Percentiles rank a stretch among this genome's conserved stretches.
phyloP scores from a whole-genome alignment of 37 sponge, comb jelly and placozoan genomes.

The Bolinopsis microptera region DNA sequence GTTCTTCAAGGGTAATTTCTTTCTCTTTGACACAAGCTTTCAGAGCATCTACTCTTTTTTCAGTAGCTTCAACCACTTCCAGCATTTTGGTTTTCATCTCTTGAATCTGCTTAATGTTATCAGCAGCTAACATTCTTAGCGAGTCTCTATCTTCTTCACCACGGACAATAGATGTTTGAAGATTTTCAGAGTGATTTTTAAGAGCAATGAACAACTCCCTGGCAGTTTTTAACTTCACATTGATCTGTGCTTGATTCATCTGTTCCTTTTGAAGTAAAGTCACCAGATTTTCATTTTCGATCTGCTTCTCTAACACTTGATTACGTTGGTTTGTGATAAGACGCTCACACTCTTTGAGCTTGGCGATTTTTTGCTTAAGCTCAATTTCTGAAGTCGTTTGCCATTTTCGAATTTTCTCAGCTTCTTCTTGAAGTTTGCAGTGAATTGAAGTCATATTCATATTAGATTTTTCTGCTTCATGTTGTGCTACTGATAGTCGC shows the following conservation, averaged over 20 bases:
- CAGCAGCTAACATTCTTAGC: constrained; percentile 66
- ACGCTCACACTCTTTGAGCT: constrained; percentile 40
- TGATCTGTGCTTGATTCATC: constrained; percentile 66
- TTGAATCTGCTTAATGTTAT: constrained; percentile 48
- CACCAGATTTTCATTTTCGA: constrained; percentile 63
- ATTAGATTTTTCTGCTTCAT: constrained; percentile 34
- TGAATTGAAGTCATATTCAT: constrained; percentile 75
- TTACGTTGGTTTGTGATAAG: constrained; percentile 67
- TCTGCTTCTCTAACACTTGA: constrained; percentile 62
- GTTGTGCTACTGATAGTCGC: not conserved
- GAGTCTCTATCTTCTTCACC: constrained; percentile 69
- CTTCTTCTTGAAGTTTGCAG: constrained; percentile 83
- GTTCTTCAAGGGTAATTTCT: not conserved
- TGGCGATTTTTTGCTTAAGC: constrained; percentile 75
- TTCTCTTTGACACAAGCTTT: constrained; percentile 14
- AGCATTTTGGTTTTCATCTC: constrained; percentile 9
- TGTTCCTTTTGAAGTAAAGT: constrained; percentile 60
- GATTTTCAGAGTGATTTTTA: constrained; percentile 75
- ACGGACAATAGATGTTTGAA: constrained; percentile 68
- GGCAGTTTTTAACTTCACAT: constrained; percentile 62
- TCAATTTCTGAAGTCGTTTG: constrained; percentile 84
- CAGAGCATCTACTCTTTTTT: not conserved
- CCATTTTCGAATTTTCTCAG: constrained; percentile 94
- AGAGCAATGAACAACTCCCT: constrained; percentile 84
- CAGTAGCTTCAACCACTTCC: not conserved